Evolutionary conservation across 1,140 invertebrate genomes (phyloP), one percentile per base, ranked within the genome.

Genomic region (Bactericera cockerelli): DNA sequence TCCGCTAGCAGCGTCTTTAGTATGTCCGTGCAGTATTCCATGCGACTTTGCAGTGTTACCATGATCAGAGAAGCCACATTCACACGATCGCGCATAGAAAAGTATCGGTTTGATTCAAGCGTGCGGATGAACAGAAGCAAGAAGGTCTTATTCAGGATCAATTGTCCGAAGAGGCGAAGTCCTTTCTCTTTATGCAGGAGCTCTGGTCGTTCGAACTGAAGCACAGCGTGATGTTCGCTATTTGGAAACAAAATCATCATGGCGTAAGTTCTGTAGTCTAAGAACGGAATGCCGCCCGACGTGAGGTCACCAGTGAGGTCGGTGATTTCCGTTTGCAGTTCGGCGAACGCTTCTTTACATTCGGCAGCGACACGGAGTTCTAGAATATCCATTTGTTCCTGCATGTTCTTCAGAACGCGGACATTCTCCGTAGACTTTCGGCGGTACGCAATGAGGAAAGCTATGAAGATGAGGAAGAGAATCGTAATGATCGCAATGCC

Each of bases 21-120:
- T 67, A 99, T 97, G 73, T 98, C 95, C 16, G 97, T 99, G 70
- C 93, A 96, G 74, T 99, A 99, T 70, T 98, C 95, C 84, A 99
- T 95, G 70, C 95, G 95, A 67, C 93, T 93, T 75, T 99, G 96
- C 14, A 99, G 77, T 33, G 95, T 93, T 14, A 99, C 94, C 90
- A 98, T 98, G 60, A 99, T 94, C 26, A 99, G 77, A 22, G 94
- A 97, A 31, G 96, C 96, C 25, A 99, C 95, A 77, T 98, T 98
- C 14, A 99, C 95, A 67, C 92, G 21, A 70, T 93, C 90, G 66
- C 88, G 77, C 80, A 91, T 91, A 22, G 83, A 87, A 68, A 91
- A 92, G 66, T 87, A 87, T 57, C 93, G 82, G 79, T 99, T 98
- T 65, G 89, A 91, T 76, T 99, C 96, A 65, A 99, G 76, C 56